A percentile compares a stretch with the other conserved stretches of the same genome.
Conservation (phyloP, 2,888 invertebrate species). For the Gordius sp. region DNA sequence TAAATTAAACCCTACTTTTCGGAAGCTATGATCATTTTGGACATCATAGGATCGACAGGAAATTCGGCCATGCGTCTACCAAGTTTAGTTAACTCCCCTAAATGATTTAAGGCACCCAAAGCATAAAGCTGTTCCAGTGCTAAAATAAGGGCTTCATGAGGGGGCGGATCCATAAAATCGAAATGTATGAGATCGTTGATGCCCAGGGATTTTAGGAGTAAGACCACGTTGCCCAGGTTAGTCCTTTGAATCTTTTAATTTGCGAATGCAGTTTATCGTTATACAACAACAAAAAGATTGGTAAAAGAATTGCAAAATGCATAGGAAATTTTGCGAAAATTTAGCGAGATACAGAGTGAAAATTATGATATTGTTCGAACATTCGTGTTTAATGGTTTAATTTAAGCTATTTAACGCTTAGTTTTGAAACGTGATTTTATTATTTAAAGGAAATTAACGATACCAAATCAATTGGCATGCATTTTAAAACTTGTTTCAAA, state of each 20-base stretch:
- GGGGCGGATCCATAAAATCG: slow-evolving; percentile 91
- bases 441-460: too few relatives aligned
- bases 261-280: too few relatives aligned
- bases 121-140: slow-evolving; percentile 92
- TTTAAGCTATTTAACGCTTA: too few relatives aligned
- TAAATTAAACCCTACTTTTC: slow-evolving; percentile 53
- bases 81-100: slow-evolving; percentile 78
- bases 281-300: too few relatives aligned
- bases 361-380: too few relatives aligned
- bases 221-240: slow-evolving; percentile 82
- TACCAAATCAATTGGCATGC: too few relatives aligned
- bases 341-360: too few relatives aligned
- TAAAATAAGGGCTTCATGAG: slow-evolving; percentile 59
- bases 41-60: slow-evolving; percentile 93
- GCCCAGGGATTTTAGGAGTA: slow-evolving; percentile 77
- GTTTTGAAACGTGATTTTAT: too few relatives aligned
- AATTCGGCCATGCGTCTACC: slow-evolving; percentile 97
- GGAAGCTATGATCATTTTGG: slow-evolving; percentile 82
- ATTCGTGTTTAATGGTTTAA: too few relatives aligned
- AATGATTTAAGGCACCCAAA: slow-evolving; percentile 79
- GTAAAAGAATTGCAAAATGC: too few relatives aligned
- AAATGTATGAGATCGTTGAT: slow-evolving; percentile 91
- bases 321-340: too few relatives aligned
- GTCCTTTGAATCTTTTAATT: slow-evolving; percentile 54
- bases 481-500: too few relatives aligned